A percentile compares a stretch with the other conserved stretches of the same genome.
phyloP scores from a whole-genome alignment of 37 sponge, comb jelly and placozoan genomes.

The Lycopodina hypogea region DNA sequence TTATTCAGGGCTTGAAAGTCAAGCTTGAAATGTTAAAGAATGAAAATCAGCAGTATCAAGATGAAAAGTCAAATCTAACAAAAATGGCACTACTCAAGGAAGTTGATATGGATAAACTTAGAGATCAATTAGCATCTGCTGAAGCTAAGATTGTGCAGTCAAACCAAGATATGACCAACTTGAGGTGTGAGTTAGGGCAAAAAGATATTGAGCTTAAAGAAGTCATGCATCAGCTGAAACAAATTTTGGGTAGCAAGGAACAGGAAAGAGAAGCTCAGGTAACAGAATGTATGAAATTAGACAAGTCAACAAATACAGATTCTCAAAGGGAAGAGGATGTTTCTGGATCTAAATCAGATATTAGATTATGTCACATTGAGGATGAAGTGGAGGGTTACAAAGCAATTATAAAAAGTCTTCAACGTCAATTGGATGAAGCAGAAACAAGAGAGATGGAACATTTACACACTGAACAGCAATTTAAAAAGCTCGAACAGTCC shows the following conservation, averaged over 20 bases:
- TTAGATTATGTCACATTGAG: background rate
- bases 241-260: background rate
- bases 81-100: background rate
- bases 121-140: background rate
- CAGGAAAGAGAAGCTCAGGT: conserved; percentile 2
- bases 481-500: conserved; percentile 24
- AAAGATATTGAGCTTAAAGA: background rate
- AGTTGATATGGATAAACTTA: background rate
- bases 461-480: conserved; percentile 32
- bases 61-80: background rate
- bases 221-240: conserved; percentile 8
- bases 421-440: conserved; percentile 37
- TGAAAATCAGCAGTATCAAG: too few relatives aligned
- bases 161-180: background rate
- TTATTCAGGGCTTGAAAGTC: background rate
- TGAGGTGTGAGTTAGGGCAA: background rate
- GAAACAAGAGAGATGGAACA: conserved; percentile 59
- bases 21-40: too few relatives aligned
- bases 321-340: background rate
- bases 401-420: conserved; percentile 37
- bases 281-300: background rate
- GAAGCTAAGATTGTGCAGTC: background rate
- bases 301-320: too few relatives aligned
- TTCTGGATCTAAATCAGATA: background rate
- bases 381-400: conserved; percentile 39